These are phyloP conservation scores for Myotis lucifugus DNA, from an alignment of 2,113 vertebrate species.

Conservation along the genomic window DNA sequence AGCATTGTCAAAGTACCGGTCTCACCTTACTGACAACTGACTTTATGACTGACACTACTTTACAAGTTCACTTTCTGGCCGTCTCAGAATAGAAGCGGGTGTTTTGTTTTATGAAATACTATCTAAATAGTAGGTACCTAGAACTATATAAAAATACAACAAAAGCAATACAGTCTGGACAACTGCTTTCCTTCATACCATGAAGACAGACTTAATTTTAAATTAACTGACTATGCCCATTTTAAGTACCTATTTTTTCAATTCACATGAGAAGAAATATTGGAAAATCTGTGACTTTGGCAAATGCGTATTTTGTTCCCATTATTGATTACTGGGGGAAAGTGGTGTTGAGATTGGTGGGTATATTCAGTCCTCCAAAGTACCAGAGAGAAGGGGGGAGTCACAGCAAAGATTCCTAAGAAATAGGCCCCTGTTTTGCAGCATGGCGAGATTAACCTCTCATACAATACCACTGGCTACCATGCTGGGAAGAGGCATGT, in stretches of 20 bases:
- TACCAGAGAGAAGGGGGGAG: neutral
- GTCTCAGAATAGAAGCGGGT: neutral
- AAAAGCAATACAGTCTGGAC: neutral
- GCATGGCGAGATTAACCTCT: neutral
- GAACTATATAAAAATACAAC: neutral
- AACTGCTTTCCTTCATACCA: neutral
- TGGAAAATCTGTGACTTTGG: neutral
- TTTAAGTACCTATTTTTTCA: slow-evolving; percentile 19
- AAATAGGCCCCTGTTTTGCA: neutral
- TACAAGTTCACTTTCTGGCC: neutral
- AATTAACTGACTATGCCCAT: neutral
- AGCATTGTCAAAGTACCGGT: neutral
- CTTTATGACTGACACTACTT: neutral
- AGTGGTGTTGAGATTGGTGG: neutral
- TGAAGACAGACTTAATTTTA: slow-evolving; percentile 5
- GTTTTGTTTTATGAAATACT: neutral
- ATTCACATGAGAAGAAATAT: neutral
- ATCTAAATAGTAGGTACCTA: neutral
- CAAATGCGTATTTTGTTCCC: neutral
- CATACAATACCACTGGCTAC: neutral
- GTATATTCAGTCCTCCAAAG: neutral
- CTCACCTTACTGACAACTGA: neutral
- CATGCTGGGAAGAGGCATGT: neutral
- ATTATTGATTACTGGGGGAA: neutral
- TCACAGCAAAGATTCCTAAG: neutral